These are phyloP conservation scores for Eutolmus rufibarbis DNA, from an alignment of 2,888 invertebrate species.

Conservation along the genomic window DNA sequence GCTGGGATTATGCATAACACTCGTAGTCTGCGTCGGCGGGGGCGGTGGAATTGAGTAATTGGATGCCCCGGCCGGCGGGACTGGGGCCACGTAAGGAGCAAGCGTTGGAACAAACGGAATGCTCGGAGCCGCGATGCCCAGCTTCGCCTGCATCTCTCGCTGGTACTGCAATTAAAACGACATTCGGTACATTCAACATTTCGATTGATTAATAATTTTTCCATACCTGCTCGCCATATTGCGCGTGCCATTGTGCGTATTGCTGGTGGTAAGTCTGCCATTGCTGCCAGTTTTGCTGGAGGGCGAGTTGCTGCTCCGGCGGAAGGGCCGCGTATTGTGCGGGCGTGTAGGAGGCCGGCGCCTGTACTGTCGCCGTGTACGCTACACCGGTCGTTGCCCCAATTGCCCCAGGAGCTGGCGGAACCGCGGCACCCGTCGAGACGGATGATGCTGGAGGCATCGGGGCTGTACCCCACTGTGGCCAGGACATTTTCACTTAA, in stretches of 20 bases:
- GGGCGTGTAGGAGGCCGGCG: constrained; percentile 48
- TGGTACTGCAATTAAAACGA: constrained; percentile 55
- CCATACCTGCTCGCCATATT: constrained; percentile 61
- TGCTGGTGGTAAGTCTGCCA: constrained; percentile 62
- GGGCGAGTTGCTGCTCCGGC: constrained; percentile 60
- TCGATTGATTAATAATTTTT: not conserved
- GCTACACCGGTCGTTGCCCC: constrained; percentile 42
- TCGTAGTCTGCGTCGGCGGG: constrained; percentile 33
- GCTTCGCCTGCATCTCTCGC: constrained; percentile 60
- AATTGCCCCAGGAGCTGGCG: not conserved
- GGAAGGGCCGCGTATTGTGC: constrained; percentile 60
- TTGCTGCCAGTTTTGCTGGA: constrained; percentile 62
- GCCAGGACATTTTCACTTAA: constrained; percentile 43
- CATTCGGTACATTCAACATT: not conserved
- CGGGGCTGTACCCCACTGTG: constrained; percentile 21
- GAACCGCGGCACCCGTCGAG: not conserved
- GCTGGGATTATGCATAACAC: not conserved
- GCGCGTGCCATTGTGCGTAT: constrained; percentile 62
- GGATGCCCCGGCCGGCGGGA: constrained; percentile 47
- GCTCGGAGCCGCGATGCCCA: constrained; percentile 49
- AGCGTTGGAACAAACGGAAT: constrained; percentile 44
- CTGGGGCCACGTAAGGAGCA: constrained; percentile 44
- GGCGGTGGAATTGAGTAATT: constrained; percentile 48
- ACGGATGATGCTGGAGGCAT: not conserved
- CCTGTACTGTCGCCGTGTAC: not conserved